Base-by-base conservation (phyloP, 1,140 invertebrate species). In the Agraylea sexmaculata region DNA sequence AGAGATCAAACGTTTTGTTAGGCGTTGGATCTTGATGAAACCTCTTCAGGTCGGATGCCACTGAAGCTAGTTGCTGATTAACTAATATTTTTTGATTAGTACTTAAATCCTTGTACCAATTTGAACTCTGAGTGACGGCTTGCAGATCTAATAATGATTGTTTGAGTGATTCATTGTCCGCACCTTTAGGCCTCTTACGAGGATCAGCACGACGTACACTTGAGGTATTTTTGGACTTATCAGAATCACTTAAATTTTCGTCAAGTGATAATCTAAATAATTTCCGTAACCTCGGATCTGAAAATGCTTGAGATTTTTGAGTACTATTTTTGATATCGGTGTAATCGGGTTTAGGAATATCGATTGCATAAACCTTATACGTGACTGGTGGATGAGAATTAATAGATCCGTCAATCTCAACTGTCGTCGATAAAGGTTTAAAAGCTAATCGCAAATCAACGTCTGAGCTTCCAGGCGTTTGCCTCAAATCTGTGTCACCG, bases 321-420 rank as follows among this genome's bases (percentile, higher is more conserved):
- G 75, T 73, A 45, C 70, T 76, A 21, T 83, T 60, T 54, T 78
- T 80, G 16, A 87, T 66, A 35, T 81, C 75, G 0, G 72, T 73
- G 50, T 84, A 88, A 52, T 83, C 77, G 0, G 81, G 78, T 29
- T 74, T 63, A 0, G 81, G 79, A 47, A 84, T 76, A 40, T 77
- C 74, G 15, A 85, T 74, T 3, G 73, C 56, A 22, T 70, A 37
- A 17, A 80, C 66, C 54, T 77, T 78, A 62, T 80, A 88, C 1
- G 59, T 47, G 20, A 86, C 75, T 1, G 78, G 79, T 0, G 75
- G 73, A 62, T 88, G 84, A 33, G 78, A 80, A 19, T 73, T 75
- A 20, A 84, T 70, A 8, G 82, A 84, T 4, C 80, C 85, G 53
- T 87, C 79, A 38, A 90, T 87, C 65, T 89, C 85, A 1, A 75